Evolutionary conservation across 1,140 invertebrate species (phyloP).

Genomic region (Lysiphlebus fabarum): DNA sequence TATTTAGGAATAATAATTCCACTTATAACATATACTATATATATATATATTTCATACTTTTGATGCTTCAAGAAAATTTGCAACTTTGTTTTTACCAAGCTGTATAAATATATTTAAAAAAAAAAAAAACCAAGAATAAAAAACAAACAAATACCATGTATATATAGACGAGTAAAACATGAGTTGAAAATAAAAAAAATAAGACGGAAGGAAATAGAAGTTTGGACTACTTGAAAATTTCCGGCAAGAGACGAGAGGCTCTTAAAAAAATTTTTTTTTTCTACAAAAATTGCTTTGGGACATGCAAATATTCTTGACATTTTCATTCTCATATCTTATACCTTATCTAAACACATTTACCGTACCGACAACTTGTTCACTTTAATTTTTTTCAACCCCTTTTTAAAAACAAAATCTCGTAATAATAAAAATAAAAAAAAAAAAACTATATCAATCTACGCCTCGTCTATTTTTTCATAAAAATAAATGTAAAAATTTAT

Average conservation of each 20-base stretch:
- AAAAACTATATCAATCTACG: not conserved
- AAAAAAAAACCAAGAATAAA: not conserved
- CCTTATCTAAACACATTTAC: conserved; percentile 18
- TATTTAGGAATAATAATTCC: too few relatives aligned
- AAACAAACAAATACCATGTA: too few relatives aligned
- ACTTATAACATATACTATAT: too few relatives aligned
- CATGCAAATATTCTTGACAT: conserved; percentile 18
- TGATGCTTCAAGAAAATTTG: too few relatives aligned
- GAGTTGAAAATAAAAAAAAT: not conserved
- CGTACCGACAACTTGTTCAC: not conserved
- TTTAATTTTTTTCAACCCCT: conserved; percentile 15
- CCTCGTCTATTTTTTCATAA: not conserved
- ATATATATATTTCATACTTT: too few relatives aligned
- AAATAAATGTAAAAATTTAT: not conserved
- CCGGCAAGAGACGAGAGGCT: not conserved
- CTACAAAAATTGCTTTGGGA: not conserved
- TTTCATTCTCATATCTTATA: conserved; percentile 17
- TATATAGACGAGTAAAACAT: too few relatives aligned
- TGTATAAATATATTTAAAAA: not conserved
- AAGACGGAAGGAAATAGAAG: not conserved
- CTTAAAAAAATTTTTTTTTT: not conserved
- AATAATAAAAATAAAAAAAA: conserved; percentile 1
- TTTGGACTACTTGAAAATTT: not conserved
- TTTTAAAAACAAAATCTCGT: not conserved
- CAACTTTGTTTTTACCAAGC: too few relatives aligned